Conservation (phyloP, 2,797 vertebrate species). For the Poecilia velifera region DNA sequence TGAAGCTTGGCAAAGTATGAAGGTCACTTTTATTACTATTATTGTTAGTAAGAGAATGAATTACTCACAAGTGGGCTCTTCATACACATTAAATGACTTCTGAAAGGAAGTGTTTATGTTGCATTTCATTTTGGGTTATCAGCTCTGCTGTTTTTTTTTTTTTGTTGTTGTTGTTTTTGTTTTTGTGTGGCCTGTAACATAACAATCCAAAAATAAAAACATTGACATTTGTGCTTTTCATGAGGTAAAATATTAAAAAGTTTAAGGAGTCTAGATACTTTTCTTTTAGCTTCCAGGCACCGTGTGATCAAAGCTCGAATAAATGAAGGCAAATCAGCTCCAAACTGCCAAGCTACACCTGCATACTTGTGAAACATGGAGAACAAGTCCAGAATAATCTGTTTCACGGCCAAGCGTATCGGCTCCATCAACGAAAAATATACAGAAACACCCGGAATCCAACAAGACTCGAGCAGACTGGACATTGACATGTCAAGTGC, state of each 20-base stretch:
- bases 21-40: too few species aligned
- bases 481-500: conserved; percentile 83
- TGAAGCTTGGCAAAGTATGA: neutral
- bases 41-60: neutral
- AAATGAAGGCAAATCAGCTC: neutral
- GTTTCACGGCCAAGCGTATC: conserved; percentile 42
- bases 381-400: conserved; percentile 14
- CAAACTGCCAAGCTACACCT: too few species aligned
- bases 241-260: neutral
- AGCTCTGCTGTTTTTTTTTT: neutral
- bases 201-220: neutral
- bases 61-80: neutral
- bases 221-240: neutral
- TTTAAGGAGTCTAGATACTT: neutral
- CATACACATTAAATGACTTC: neutral
- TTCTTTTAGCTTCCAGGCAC: neutral
- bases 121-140: neutral
- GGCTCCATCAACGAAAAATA: conserved; percentile 58
- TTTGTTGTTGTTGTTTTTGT: too few species aligned
- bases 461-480: conserved; percentile 51
- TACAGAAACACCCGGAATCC: conserved; percentile 53
- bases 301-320: neutral
- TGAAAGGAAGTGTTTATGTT: neutral
- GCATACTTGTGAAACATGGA: neutral
- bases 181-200: neutral